A percentile compares a stretch with the other conserved stretches of the same genome.
Evolutionary conservation across 2,888 invertebrate species (phyloP).

Genomic region (Scaptomyza cyrtandrae): DNA sequence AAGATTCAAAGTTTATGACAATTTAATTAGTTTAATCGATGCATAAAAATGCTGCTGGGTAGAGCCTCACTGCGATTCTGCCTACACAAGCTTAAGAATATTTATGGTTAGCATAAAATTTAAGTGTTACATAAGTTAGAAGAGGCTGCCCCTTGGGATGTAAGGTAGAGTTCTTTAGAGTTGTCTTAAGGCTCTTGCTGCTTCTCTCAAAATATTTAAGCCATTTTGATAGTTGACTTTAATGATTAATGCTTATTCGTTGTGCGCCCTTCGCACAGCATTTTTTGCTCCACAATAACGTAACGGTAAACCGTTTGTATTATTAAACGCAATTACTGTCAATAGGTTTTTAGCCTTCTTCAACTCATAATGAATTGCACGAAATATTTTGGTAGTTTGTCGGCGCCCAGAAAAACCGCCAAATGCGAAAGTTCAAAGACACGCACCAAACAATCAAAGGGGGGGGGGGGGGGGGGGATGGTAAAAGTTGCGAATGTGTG

Average conservation of each 20-base stretch:
- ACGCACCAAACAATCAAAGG: constrained; percentile 28
- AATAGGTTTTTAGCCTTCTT: constrained; percentile 56
- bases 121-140: constrained; percentile 76
- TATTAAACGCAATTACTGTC: constrained; percentile 77
- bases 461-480: no score
- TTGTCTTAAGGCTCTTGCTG: background rate
- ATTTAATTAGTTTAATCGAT: constrained; percentile 76
- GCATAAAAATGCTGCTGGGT: constrained; percentile 56
- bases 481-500: background rate
- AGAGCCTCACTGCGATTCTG: constrained; percentile 6
- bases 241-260: constrained; percentile 70
- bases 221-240: constrained; percentile 58
- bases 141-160: background rate
- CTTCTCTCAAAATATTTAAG: constrained; percentile 40
- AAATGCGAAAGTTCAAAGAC: constrained; percentile 74
- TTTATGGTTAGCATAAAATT: constrained; percentile 75
- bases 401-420: constrained; percentile 20
- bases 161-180: background rate
- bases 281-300: constrained; percentile 26
- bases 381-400: constrained; percentile 42
- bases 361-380: constrained; percentile 69
- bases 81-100: constrained; percentile 30
- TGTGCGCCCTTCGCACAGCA: constrained; percentile 42
- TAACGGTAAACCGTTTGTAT: constrained; percentile 68
- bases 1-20: constrained; percentile 60